A percentile compares a stretch with the other conserved stretches of the same genome.
Evolutionary conservation across 23 tunicate genomes (phyloP).

Genomic region (Trididemnum nubilum): DNA sequence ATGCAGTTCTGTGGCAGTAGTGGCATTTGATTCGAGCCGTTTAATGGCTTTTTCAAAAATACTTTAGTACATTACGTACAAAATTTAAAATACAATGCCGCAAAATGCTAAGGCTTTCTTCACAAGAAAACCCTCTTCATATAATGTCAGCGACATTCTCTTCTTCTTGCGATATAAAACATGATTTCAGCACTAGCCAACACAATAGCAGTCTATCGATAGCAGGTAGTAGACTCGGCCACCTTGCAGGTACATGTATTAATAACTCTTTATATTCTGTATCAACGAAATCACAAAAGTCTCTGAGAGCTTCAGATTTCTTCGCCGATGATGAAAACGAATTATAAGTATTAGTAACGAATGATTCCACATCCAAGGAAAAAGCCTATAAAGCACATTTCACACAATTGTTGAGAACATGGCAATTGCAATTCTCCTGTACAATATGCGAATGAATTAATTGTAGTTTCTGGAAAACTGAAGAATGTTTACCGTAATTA

Average conservation of each 20-base stretch:
- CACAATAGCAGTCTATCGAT: too few relatives aligned
- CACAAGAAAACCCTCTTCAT: conserved; percentile 17
- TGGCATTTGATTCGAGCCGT: conserved; percentile 11
- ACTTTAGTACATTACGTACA: conserved; percentile 14
- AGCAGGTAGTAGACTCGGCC: too few relatives aligned
- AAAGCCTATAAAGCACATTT: conserved; percentile 14
- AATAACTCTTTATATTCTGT: conserved; percentile 11
- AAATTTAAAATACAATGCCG: conserved; percentile 17
- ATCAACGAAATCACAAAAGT: conserved; percentile 15
- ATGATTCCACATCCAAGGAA: conserved; percentile 19
- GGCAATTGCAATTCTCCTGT: conserved; percentile 21
- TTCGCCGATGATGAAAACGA: conserved; percentile 13
- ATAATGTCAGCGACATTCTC: conserved; percentile 16
- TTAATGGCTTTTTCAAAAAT: conserved; percentile 20
- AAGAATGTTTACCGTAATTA: too few relatives aligned
- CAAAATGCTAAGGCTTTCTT: conserved; percentile 12
- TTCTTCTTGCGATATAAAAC: conserved; percentile 16
- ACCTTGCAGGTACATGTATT: conserved; percentile 20
- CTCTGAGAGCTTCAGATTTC: conserved; percentile 17
- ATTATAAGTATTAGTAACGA: conserved; percentile 14
- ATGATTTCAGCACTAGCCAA: too few relatives aligned
- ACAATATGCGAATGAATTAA: conserved; percentile 3
- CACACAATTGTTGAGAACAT: conserved; percentile 19
- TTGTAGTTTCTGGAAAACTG: too few relatives aligned
- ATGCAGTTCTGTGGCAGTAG: conserved; percentile 17